These are phyloP conservation scores for Hirtodrosophila alboralis DNA, from an alignment of 2,888 invertebrate genomes.

Conservation along the genomic window DNA sequence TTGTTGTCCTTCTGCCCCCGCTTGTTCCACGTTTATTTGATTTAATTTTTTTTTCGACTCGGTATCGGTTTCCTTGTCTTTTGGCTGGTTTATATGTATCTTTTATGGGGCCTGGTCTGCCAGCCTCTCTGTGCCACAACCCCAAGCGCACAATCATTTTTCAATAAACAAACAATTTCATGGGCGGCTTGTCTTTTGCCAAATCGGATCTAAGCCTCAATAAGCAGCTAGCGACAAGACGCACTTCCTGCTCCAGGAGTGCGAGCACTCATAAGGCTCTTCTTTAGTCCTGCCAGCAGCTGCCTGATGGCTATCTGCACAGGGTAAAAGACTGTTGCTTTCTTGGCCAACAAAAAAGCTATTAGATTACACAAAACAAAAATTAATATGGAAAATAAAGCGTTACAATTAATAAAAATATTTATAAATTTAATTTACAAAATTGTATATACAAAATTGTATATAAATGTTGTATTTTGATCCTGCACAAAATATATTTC, in stretches of 20 bases:
- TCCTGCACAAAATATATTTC: not conserved
- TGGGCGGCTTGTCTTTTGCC: slow-evolving; percentile 74
- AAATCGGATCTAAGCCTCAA: slow-evolving; percentile 80
- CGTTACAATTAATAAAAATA: too few relatives aligned
- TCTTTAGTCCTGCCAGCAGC: slow-evolving; percentile 17
- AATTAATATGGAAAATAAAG: too few relatives aligned
- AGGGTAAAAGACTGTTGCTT: slow-evolving; percentile 38
- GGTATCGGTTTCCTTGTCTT: slow-evolving; percentile 57
- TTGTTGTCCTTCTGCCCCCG: slow-evolving; percentile 13
- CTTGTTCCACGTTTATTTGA: slow-evolving; percentile 20
- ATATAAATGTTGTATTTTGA: not conserved
- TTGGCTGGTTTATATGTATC: slow-evolving; percentile 26
- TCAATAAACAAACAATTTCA: slow-evolving; percentile 80
- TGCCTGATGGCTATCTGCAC: slow-evolving; percentile 65
- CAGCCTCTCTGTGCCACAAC: slow-evolving; percentile 23
- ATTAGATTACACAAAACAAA: slow-evolving; percentile 60
- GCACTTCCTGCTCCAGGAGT: slow-evolving; percentile 69
- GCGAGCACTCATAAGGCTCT: slow-evolving; percentile 12
- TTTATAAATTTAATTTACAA: too few relatives aligned
- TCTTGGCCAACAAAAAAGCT: slow-evolving; percentile 12
- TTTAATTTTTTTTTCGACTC: too few relatives aligned
- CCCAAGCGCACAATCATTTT: slow-evolving; percentile 71
- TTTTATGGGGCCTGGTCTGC: too few relatives aligned
- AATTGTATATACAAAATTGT: not conserved
- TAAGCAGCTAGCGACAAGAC: slow-evolving; percentile 78